phyloP scores from a whole-genome alignment of 2,113 vertebrate genomes.

The Macrotus californicus region DNA sequence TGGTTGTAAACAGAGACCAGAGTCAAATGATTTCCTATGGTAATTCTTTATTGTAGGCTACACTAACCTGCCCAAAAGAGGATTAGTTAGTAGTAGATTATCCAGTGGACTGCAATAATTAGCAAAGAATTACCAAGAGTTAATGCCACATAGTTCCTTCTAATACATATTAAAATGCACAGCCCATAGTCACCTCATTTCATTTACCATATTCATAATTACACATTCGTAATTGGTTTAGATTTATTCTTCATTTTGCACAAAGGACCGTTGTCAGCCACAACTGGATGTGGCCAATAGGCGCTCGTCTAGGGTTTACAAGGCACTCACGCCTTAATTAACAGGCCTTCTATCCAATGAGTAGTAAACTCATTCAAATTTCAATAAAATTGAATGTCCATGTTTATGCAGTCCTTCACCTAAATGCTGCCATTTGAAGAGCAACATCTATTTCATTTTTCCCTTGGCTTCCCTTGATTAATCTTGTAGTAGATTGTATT shows the following conservation, averaged over 20 bases:
- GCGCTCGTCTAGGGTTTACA: slow-evolving; percentile 63
- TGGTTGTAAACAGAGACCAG: neutral
- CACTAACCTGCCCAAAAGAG: neutral
- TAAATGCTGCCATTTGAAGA: slow-evolving; percentile 52
- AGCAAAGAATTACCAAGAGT: slow-evolving; percentile 25
- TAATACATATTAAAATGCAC: neutral
- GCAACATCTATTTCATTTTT: slow-evolving; percentile 61
- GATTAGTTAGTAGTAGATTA: neutral
- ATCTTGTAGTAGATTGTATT: slow-evolving; percentile 9
- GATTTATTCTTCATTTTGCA: slow-evolving; percentile 59
- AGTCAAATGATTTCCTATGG: neutral
- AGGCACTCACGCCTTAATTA: slow-evolving; percentile 58
- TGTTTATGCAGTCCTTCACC: slow-evolving; percentile 56
- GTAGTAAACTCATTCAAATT: slow-evolving; percentile 59
- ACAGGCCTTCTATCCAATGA: slow-evolving; percentile 59
- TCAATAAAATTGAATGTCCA: slow-evolving; percentile 66
- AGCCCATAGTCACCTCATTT: slow-evolving; percentile 35
- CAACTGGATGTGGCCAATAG: slow-evolving; percentile 34
- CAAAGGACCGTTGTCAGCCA: slow-evolving; percentile 50
- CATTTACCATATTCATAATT: slow-evolving; percentile 65
- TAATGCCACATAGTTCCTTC: neutral
- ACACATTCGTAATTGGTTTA: slow-evolving; percentile 59
- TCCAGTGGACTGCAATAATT: neutral
- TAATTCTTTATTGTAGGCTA: neutral
- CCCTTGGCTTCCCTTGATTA: slow-evolving; percentile 57